phyloP scores from a whole-genome alignment of 2,888 invertebrate genomes.

The Achlya flavicornis region DNA sequence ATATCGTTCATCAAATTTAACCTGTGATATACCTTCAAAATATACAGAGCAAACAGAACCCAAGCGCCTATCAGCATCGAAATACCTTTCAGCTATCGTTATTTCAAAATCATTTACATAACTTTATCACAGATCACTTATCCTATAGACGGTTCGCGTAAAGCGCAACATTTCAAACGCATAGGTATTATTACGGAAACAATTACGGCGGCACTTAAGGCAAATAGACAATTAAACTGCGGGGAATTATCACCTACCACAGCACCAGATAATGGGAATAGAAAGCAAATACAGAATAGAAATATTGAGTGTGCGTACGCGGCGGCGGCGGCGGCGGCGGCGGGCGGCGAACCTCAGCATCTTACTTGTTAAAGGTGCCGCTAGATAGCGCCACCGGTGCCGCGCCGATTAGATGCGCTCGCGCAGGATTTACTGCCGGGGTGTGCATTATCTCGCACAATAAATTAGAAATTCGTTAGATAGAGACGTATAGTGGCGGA shows the following conservation, averaged over 20 bases:
- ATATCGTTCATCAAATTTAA: no score
- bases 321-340: constrained; percentile 39
- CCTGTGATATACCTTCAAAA: background rate
- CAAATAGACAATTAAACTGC: constrained; percentile 37
- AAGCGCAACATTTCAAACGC: constrained; percentile 4
- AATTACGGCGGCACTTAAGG: constrained; percentile 22
- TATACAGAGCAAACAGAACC: background rate
- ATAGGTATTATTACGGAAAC: constrained; percentile 18
- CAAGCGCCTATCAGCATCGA: background rate
- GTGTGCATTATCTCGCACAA: constrained; percentile 70
- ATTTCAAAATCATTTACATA: background rate
- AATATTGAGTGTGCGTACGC: constrained; percentile 54
- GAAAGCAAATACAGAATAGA: constrained; percentile 52
- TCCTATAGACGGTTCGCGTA: background rate
- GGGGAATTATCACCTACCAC: constrained; percentile 29
- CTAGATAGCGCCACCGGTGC: constrained; percentile 68
- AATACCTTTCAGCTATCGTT: background rate
- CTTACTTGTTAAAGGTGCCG: constrained; percentile 77
- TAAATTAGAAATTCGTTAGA: constrained; percentile 84
- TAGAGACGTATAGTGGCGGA: constrained; percentile 70
- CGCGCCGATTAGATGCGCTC: constrained; percentile 72
- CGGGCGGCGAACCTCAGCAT: constrained; percentile 63
- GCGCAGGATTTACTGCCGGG: constrained; percentile 75
- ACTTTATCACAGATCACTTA: constrained; percentile 1
- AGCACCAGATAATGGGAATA: constrained; percentile 5